A percentile compares a stretch with the other conserved stretches of the same genome.
Evolutionary conservation across 2,888 invertebrate species (phyloP).

Genomic region (Drosophila nigricruria): DNA sequence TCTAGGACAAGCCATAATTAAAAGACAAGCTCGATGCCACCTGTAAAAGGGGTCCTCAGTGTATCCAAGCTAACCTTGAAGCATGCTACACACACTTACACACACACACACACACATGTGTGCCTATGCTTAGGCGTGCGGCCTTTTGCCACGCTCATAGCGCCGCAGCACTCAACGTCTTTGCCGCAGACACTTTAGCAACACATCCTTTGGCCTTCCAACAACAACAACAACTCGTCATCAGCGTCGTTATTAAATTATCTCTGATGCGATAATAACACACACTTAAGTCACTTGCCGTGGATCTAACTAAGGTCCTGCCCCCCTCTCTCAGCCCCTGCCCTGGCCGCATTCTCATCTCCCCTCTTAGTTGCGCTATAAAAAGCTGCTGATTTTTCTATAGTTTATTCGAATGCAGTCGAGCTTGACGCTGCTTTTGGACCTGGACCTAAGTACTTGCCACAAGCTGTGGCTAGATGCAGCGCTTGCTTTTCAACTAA

Average conservation of each 20-base stretch:
- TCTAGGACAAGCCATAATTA: constrained; percentile 23
- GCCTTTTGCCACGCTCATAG: constrained; percentile 30
- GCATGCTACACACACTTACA: constrained; percentile 9
- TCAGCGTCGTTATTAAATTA: constrained; percentile 81
- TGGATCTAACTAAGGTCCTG: constrained; percentile 14
- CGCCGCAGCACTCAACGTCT: constrained; percentile 33
- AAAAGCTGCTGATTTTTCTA: constrained; percentile 80
- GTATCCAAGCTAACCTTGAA: constrained; percentile 60
- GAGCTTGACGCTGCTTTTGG: constrained; percentile 68
- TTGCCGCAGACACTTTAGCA: constrained; percentile 50
- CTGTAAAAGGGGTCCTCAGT: not conserved
- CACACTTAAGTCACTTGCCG: constrained; percentile 77
- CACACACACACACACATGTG: constrained; percentile 10
- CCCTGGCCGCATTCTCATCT: not conserved
- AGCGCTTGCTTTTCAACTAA: constrained; percentile 54
- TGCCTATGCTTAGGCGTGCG: constrained; percentile 17
- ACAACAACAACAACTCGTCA: constrained; percentile 41
- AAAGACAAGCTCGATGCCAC: not conserved
- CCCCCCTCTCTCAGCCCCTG: not conserved
- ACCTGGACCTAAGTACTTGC: constrained; percentile 70
- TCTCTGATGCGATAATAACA: constrained; percentile 83
- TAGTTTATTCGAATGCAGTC: constrained; percentile 80
- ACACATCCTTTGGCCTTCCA: constrained; percentile 57
- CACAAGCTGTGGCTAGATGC: constrained; percentile 32
- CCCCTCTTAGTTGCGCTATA: constrained; percentile 53